Percentiles rank a stretch among this genome's conserved stretches.
These are phyloP conservation scores for Scomberomorus guttatus DNA, from an alignment of 2,797 vertebrate species.

Conservation along the genomic window DNA sequence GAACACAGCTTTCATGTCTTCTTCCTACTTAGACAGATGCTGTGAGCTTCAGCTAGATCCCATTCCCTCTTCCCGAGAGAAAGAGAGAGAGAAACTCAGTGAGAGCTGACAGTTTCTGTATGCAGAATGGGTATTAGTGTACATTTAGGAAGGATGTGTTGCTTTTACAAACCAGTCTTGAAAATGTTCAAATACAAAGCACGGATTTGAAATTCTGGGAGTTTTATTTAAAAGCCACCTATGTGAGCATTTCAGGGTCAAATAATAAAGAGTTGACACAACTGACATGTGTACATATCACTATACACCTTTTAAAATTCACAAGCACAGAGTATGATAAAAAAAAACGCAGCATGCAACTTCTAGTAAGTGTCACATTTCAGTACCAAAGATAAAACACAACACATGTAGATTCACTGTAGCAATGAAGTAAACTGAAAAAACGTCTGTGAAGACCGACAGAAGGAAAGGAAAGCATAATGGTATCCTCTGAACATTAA, in stretches of 20 bases:
- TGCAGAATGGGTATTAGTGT: neutral
- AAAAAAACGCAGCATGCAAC: constrained; percentile 62
- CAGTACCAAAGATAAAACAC: constrained; percentile 38
- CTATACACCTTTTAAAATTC: constrained; percentile 32
- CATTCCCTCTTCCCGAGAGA: constrained; percentile 41
- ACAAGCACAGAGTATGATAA: constrained; percentile 50
- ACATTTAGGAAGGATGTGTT: neutral
- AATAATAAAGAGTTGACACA: constrained; percentile 29
- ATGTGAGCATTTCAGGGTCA: constrained; percentile 43
- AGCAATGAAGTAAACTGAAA: constrained; percentile 25
- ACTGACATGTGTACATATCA: neutral
- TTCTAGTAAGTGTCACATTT: constrained; percentile 28
- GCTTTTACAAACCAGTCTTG: too few species aligned
- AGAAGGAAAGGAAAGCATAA: constrained; percentile 17
- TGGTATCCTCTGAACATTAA: constrained; percentile 18
- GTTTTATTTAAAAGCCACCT: constrained; percentile 77
- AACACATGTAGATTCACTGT: constrained; percentile 15
- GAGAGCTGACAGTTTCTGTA: constrained; percentile 6
- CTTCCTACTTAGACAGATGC: constrained; percentile 48
- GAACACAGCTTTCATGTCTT: constrained; percentile 53
- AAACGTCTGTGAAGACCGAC: neutral
- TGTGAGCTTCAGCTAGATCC: constrained; percentile 36
- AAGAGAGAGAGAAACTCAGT: constrained; percentile 8
- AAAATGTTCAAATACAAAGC: constrained; percentile 5
- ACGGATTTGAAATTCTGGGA: constrained; percentile 42